Base-by-base conservation (phyloP, 2,113 vertebrate genomes). In the Hippopotamus amphibius region DNA sequence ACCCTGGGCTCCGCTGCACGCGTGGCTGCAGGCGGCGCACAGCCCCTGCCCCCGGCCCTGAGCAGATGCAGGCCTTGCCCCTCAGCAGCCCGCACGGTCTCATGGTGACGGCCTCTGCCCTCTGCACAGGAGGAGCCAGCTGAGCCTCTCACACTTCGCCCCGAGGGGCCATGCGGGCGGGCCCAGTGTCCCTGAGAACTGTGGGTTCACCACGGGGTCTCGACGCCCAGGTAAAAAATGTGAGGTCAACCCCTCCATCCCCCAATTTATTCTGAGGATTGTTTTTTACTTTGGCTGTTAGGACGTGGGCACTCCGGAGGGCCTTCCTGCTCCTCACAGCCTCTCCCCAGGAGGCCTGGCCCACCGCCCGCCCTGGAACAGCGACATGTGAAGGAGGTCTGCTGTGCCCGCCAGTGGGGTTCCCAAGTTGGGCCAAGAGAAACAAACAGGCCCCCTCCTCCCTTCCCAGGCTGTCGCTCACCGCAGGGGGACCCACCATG, bases 81-180 rank as follows among this genome's bases (percentile, higher is more conserved):
- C 16, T 48, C 53, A 15, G 2, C 1, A 19, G 10, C 59, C 3
- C 3, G 37, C 28, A 15, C 41, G 1, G 15, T 30, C 63, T 33
- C 19, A 12, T 43, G 17, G 17, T 6, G 55, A 43, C 0, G 2
- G 28, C 46, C 5, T 3, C 10, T 0, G 7, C 4, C 46, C 41
- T 21, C 59, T 7, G 19, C 43, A 15, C 9, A 2, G 53, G 13
- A 88, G 19, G 12, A n/a, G 66, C 57, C 13, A 1, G 30, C 24
- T 3, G 16, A 19, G 16, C 41, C 28, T 2, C 16, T 43, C 11
- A 55, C 19, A 41, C 43, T 9, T 0, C 16, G 0, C 33, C 65
- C 53, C 1, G 3, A 1, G 22, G 10, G 9, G 16, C 8, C 14
- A 3, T 1, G 9, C 26, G 33, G 37, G 37, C 2, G 5, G 3